Conservation (phyloP, 2,113 vertebrate genomes). For the Sarotherodon lohbergeri region DNA sequence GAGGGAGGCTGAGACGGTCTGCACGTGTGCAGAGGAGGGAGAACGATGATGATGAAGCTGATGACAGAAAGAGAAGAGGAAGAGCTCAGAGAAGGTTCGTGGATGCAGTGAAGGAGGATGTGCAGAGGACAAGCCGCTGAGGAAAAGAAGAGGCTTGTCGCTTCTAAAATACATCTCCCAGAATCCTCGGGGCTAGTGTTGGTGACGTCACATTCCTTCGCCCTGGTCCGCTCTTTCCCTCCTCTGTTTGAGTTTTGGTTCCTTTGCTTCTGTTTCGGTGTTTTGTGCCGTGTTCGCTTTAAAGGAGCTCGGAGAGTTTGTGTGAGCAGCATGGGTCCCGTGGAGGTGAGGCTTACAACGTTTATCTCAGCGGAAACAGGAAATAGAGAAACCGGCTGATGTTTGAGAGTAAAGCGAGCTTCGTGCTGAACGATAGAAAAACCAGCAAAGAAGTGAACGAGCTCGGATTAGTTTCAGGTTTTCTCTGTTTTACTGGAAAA, state of each 20-base stretch:
- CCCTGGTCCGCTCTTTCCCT: not conserved
- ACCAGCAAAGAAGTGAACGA: not conserved
- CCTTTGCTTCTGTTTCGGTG: not conserved
- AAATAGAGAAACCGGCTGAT: not conserved
- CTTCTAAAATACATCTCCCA: slow-evolving; percentile 31
- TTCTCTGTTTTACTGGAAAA: not conserved
- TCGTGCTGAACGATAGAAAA: not conserved
- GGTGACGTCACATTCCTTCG: not conserved
- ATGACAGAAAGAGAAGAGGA: not conserved
- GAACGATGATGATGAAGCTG: not conserved
- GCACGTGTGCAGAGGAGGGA: not conserved
- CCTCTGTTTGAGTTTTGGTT: not conserved
- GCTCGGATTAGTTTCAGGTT: not conserved
- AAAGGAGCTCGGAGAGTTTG: not conserved
- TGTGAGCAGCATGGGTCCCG: slow-evolving; percentile 32
- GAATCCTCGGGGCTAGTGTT: not conserved
- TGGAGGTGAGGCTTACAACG: slow-evolving; percentile 20
- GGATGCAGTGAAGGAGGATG: not conserved
- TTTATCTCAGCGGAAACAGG: not conserved
- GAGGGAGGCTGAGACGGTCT: not conserved
- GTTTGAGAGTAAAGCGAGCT: not conserved
- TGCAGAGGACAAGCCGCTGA: not conserved
- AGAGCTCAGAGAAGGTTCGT: not conserved
- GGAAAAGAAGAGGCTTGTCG: not conserved
- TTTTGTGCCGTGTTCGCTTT: not conserved